These are phyloP conservation scores for Hirtodrosophila alboralis DNA, from an alignment of 2,888 invertebrate genomes.

Conservation along the genomic window DNA sequence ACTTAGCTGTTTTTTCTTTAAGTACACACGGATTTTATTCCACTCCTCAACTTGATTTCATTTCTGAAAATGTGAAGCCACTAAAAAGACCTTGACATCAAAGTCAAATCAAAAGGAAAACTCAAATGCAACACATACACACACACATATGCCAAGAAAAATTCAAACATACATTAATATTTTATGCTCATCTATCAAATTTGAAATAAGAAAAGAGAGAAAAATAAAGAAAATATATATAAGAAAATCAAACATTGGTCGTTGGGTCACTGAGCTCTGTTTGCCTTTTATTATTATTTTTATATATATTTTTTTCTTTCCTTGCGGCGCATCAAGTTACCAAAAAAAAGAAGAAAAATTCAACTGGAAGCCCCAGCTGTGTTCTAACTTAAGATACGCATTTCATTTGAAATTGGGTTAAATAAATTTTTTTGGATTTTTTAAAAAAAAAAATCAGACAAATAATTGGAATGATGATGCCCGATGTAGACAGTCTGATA, in stretches of 20 bases:
- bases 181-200: conserved; percentile 76
- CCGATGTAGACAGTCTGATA: conserved; percentile 42
- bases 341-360: conserved; percentile 20
- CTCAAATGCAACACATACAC: conserved; percentile 10
- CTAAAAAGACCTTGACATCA: conserved; percentile 53
- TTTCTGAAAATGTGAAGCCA: conserved; percentile 16
- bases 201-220: conserved; percentile 6
- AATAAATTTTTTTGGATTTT: conserved; percentile 31
- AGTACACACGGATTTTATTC: conserved; percentile 1
- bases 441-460: conserved; percentile 40
- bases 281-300: conserved; percentile 25
- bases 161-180: conserved; percentile 48
- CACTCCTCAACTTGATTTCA: neutral
- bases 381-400: conserved; percentile 15
- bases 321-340: conserved; percentile 39
- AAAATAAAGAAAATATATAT: too few species aligned
- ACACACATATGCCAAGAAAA: neutral
- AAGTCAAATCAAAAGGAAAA: conserved; percentile 47
- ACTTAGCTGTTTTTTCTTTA: neutral
- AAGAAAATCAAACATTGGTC: conserved; percentile 46
- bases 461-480: conserved; percentile 34
- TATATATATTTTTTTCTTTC: neutral
- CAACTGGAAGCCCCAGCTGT: conserved; percentile 24
- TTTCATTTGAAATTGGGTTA: conserved; percentile 63
- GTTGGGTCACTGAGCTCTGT: conserved; percentile 20